Evolutionary conservation across 2,113 vertebrate genomes (phyloP).

Genomic region (Anhinga rufa): DNA sequence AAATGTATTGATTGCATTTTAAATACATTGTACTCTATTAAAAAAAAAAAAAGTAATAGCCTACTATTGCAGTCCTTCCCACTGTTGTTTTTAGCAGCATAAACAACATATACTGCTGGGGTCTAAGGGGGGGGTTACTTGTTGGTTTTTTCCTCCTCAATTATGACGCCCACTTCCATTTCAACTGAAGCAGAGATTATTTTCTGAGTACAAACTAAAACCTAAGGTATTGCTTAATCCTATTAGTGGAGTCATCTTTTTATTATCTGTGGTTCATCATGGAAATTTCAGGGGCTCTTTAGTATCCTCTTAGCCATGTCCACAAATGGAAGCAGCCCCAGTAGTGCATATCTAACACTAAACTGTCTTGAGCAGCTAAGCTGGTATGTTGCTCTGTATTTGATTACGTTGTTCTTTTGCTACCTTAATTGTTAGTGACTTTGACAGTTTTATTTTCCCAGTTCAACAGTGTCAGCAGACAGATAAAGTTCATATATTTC

Average conservation of each 20-base stretch:
- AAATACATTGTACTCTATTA: background rate
- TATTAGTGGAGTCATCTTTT: background rate
- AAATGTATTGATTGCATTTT: background rate
- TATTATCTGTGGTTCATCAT: background rate
- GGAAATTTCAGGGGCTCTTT: background rate
- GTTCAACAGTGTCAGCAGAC: background rate
- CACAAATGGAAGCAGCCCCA: background rate
- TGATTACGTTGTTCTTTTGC: background rate
- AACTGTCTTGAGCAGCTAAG: background rate
- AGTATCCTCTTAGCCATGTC: background rate
- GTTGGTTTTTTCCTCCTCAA: background rate
- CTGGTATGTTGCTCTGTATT: background rate
- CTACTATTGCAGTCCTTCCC: background rate
- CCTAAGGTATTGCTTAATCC: background rate
- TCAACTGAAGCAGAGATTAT: background rate
- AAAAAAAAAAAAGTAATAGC: background rate
- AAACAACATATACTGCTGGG: background rate
- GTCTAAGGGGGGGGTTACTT: accelerated
- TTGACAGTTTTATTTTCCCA: conserved; percentile 17
- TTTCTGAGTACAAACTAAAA: background rate
- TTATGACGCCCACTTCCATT: background rate
- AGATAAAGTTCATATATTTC: background rate
- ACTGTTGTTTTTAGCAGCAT: background rate
- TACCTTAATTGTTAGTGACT: conserved; percentile 28
- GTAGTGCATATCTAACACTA: background rate